Percentiles rank a stretch among this genome's conserved stretches.
Conservation (phyloP, 2,888 invertebrate genomes). For the Listrodromus nycthemerus region DNA sequence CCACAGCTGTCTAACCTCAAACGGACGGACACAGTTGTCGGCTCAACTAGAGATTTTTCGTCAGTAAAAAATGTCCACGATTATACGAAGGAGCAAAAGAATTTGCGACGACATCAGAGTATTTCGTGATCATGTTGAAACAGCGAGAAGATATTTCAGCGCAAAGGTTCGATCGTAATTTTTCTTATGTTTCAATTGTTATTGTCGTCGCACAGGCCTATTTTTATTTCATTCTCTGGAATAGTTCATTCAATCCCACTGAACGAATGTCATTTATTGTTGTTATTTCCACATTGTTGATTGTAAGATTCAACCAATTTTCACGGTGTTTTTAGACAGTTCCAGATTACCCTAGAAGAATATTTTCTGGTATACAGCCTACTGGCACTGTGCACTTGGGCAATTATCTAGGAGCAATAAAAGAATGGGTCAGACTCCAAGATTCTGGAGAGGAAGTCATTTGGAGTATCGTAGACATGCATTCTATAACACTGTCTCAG, state of each 20-base stretch:
- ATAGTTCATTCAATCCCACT: neutral
- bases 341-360: conserved; percentile 86
- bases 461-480: conserved; percentile 95
- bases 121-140: conserved; percentile 7
- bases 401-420: conserved; percentile 97
- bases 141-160: conserved; percentile 19
- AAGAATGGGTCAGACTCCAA: conserved; percentile 94
- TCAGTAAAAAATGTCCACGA: conserved; percentile 42
- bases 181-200: conserved; percentile 21
- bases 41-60: neutral
- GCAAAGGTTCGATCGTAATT: conserved; percentile 11
- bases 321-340: conserved; percentile 33
- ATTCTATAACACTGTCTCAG: conserved; percentile 95
- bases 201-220: neutral
- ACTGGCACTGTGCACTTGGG: conserved; percentile 97
- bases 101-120: conserved; percentile 15
- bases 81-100: conserved; percentile 34
- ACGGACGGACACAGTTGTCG: neutral
- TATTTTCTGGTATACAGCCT: conserved; percentile 98
- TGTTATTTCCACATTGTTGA: no score
- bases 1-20: conserved; percentile 42
- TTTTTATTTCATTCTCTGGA: conserved; percentile 12
- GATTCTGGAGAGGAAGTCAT: conserved; percentile 89
- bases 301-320: neutral
- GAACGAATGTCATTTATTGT: neutral